Evolutionary conservation across 2,888 invertebrate genomes (phyloP).

Genomic region (Nemotelus nigrinus): DNA sequence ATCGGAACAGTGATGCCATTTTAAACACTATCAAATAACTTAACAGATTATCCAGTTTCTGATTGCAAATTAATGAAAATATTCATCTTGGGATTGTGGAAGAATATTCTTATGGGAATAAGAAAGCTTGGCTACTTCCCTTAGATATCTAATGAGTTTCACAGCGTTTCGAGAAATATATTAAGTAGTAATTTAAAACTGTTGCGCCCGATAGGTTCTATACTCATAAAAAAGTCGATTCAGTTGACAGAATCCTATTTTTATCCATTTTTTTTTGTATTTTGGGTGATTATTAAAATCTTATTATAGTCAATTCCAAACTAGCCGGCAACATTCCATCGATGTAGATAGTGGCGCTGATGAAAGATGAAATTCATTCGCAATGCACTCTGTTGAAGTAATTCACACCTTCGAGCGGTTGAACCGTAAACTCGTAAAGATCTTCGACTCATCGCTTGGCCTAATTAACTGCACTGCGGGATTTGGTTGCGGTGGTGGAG

Average conservation of each 20-base stretch:
- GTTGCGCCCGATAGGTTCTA: too few species aligned
- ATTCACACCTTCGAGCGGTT: constrained; percentile 37
- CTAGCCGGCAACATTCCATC: background rate
- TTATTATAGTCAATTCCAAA: too few species aligned
- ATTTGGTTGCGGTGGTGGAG: constrained; percentile 8
- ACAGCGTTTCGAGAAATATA: too few species aligned
- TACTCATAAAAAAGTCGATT: too few species aligned
- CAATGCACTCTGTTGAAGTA: constrained; percentile 8
- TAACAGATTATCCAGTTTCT: too few species aligned
- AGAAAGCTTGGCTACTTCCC: too few species aligned
- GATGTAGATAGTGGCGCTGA: background rate
- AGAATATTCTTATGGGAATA: too few species aligned
- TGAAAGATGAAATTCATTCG: constrained; percentile 16
- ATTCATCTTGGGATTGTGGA: too few species aligned
- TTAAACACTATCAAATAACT: too few species aligned
- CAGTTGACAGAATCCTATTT: background rate
- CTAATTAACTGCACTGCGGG: constrained; percentile 36
- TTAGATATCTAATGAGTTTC: too few species aligned
- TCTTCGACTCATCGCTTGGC: constrained; percentile 14
- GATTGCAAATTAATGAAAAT: too few species aligned
- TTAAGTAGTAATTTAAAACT: too few species aligned
- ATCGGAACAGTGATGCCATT: background rate
- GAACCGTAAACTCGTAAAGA: constrained; percentile 10
- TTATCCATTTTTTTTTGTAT: background rate
- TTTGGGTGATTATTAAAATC: background rate